Base-by-base conservation (phyloP, 2,113 vertebrate species). In the Zonotrichia leucophrys region DNA sequence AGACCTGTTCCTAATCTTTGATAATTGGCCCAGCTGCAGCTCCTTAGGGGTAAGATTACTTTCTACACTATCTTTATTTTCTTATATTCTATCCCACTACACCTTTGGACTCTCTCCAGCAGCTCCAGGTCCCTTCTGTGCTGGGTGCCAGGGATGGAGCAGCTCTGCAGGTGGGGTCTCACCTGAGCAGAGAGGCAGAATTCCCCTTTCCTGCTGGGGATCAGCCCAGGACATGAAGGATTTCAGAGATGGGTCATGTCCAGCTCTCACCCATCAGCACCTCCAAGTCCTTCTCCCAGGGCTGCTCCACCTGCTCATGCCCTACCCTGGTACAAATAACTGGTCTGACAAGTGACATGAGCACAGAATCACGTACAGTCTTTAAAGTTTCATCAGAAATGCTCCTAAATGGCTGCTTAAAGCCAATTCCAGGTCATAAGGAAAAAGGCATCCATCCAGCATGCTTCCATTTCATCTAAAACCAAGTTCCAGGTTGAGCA, bases 301-400 rank as follows among this genome's bases (percentile, higher is more conserved):
- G 42, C 41, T 83, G 30, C 55, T 83, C 41, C 35, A 22, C 10
- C 39, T 69, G 79, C 35, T 42, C 49, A 14, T 5, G 6, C 22
- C 31, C 22, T 20, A 9, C 25, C 30, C 55, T 49, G 25, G 4
- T 8, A 39, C 33, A 62, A 67, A 80, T 20, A 9, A 53, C 64
- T 62, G 56, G 1, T 47, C 33, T 35, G 59, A 83, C 46, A 80
- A 59, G 59, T 31, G 67, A 39, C 67, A 62, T 4, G 10, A 37
- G 21, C 83, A 55, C 33, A 25, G 39, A 77, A 42, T 55, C 72
- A 74, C 21, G 15, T 2, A 7, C 9, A 42, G 59, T 35, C 55
- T 74, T 88, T 66, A 83, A 90, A 91, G 27, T 88, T 94, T 90
- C 50, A 77, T 66, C 55, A 88, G 75, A 91, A 60, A 44, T 55